Percentiles rank a stretch among this genome's conserved stretches.
Evolutionary conservation across 2,113 vertebrate species (phyloP).

Genomic region (Antigone vipio): DNA sequence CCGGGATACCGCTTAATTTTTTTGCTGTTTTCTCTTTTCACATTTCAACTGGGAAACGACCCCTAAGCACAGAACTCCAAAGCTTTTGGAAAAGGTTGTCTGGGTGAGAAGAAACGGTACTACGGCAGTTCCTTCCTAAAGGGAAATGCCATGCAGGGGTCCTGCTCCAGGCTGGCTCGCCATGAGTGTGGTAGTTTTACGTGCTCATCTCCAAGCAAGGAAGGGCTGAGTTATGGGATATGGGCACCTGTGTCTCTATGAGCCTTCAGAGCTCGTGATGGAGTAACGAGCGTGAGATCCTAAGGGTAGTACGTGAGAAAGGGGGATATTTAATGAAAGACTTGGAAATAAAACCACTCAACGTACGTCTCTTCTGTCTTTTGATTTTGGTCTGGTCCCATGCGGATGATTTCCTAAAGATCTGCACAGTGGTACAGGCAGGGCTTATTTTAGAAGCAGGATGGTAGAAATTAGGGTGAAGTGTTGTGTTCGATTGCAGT

Average conservation of each 20-base stretch:
- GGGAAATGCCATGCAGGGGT: neutral
- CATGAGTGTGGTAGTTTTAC: neutral
- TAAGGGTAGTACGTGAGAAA: accelerated
- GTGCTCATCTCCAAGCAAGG: neutral
- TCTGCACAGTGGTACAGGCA: neutral
- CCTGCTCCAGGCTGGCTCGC: neutral
- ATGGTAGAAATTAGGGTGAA: neutral
- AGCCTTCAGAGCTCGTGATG: neutral
- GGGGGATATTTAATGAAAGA: neutral
- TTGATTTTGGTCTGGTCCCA: neutral
- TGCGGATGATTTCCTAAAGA: neutral
- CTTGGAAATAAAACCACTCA: neutral
- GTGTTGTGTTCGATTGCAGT: neutral
- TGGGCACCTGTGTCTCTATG: neutral
- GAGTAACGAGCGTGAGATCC: neutral
- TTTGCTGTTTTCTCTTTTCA: neutral
- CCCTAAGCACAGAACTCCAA: neutral
- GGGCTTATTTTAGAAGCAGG: neutral
- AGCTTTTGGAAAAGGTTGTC: neutral
- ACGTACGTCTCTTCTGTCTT: neutral
- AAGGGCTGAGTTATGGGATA: neutral
- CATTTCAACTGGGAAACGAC: neutral
- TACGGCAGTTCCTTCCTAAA: neutral
- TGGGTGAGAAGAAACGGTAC: neutral
- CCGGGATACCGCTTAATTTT: neutral